Base-by-base conservation (phyloP, 2,888 invertebrate genomes). In the Adela reaumurella region DNA sequence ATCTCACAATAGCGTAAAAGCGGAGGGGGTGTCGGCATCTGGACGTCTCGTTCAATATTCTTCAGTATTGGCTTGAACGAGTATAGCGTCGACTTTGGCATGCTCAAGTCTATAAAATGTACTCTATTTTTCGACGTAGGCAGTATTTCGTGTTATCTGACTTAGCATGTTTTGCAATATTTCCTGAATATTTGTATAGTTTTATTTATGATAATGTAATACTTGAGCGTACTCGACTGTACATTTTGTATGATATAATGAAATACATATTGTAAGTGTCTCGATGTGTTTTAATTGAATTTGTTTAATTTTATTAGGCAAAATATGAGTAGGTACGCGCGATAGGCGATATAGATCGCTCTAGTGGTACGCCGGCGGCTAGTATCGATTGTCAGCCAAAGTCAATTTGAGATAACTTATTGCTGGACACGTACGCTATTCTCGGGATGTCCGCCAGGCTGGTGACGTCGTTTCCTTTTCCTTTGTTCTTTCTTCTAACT, bases 391-490 rank as follows among this genome's bases (percentile, higher is more conserved):
- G 49, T 41, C 59, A 73, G 49, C 79, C 81, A 55, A 82, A 74
- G 51, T 83, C 82, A 17, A 83, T 68, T 57, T 83, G 83, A 56
- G 81, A 81, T 49, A 85, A 59, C 57, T 71, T 73, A 57, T 76
- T 84, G 6, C 81, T 83, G 24, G 81, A 70, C 17, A 79, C 79
- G 57, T 83, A 85, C 6, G 79, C 74, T 8, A 85, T 67, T 52
- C 79, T 79, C 11, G 85, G 85, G 14, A 78, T 60, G 19, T 59
- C 61, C 17, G 65, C 63, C 49, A 72, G 58, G 58, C 76, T 76
- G 45, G 64, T 68, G 54, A 65, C 69, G 2, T 66, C 65, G 1
- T 65, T 63, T 5, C 59, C 55, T 10, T 58, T 43, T 58, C 67
- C 69, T 42, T 56, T 68, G 43, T 60, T 57, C 57, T 71, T 72